Base-by-base conservation (phyloP, 2,113 vertebrate species). In the Passerina amoena region DNA sequence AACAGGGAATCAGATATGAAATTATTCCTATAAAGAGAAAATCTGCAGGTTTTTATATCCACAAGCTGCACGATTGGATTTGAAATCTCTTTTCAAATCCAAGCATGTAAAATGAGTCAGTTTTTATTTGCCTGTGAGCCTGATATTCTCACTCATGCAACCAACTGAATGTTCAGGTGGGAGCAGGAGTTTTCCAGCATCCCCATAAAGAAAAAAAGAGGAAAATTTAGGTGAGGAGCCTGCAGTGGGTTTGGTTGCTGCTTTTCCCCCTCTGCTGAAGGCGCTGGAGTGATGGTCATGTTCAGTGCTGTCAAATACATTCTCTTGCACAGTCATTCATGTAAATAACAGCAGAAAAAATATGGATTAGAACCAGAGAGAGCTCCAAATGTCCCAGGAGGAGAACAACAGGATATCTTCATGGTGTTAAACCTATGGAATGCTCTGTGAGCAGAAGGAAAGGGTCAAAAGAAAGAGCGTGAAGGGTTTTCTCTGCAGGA, bases 61-160 rank as follows among this genome's bases (percentile, higher is more conserved):
- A 56, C 31, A 38, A 54, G 47, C 38, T 79, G 68, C 63, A 10
- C 2, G 0, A n/a, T n/a, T n/a, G 50, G 27, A 50, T n/a, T n/a
- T n/a, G 61, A 76, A 64, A 50, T 54, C 40, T 21, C 3, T 42
- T 64, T 81, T 56, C 40, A 60, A 56, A 71, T 7, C 35, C 33
- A 11, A 37, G 20, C 23, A 4, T 45, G 37, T 69, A 19, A 86
- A 83, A 64, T 9, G 16, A 17, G 18, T 23, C 0, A 0, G 8
- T 7, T 88, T 63, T 72, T 51, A 27, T 64, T 76, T 68, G 35
- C 47, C n/a, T 87, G 48, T 44, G 47, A 28, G 47, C 42, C 47
- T 76, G 48, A 38, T 56, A 8, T 57, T 81, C 20, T 85, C 57
- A 79, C 59, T 76, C 56, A 3, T 47, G 45, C 61, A 47, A 15